Conservation (phyloP, 2,888 invertebrate genomes). For the Melangyna quadrimaculata region DNA sequence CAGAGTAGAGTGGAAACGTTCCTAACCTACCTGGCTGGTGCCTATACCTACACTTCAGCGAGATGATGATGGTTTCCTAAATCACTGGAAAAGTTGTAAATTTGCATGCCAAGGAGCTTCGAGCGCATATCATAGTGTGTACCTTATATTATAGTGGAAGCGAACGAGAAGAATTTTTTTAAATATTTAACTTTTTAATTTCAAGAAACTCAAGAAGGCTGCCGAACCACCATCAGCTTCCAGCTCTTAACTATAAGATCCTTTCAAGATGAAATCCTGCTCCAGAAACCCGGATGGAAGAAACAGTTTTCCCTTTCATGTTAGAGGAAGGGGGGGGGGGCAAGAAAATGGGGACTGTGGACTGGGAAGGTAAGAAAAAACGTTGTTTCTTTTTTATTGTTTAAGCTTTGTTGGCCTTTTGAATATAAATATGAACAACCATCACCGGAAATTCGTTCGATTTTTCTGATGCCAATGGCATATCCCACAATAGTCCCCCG, state of each 20-base stretch:
- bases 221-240: neutral
- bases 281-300: neutral
- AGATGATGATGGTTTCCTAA: conserved; percentile 36
- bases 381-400: neutral
- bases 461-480: conserved; percentile 15
- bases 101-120: conserved; percentile 30
- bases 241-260: neutral
- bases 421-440: neutral
- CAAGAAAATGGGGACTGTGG: neutral
- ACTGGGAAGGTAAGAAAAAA: neutral
- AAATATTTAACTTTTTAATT: conserved; percentile 68
- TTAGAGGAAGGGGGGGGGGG: neutral
- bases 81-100: conserved; percentile 39
- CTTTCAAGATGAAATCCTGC: conserved; percentile 19
- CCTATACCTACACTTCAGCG: neutral
- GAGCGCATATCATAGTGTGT: conserved; percentile 16
- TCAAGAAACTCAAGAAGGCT: conserved; percentile 10
- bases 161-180: conserved; percentile 31
- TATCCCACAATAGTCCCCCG: conserved; percentile 7
- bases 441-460: conserved; percentile 29
- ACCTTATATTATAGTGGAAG: neutral
- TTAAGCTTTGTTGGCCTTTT: conserved; percentile 10
- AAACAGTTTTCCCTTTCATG: neutral
- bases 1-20: neutral
- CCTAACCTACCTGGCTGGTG: neutral